Evolutionary conservation across 1,140 invertebrate species (phyloP).

Genomic region (Drosophila teissieri): DNA sequence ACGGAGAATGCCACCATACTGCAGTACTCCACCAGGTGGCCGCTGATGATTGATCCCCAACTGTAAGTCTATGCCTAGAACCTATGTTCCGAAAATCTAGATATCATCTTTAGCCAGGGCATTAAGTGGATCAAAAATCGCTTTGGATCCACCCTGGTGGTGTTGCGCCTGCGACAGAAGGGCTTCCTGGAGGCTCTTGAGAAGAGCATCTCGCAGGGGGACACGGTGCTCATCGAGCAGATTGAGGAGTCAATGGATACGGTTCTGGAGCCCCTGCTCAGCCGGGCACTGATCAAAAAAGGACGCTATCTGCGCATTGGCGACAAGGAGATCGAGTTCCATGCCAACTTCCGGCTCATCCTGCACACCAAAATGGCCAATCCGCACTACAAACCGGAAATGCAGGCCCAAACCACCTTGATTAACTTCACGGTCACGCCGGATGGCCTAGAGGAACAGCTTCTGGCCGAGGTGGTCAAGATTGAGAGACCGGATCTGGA

Average conservation of each 20-base stretch:
- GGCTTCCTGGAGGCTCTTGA: conserved; percentile 95
- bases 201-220: conserved; percentile 90
- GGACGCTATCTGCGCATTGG: conserved; percentile 91
- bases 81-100: neutral
- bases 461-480: conserved; percentile 97
- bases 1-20: conserved; percentile 97
- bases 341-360: conserved; percentile 93
- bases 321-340: conserved; percentile 96
- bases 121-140: conserved; percentile 98
- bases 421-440: conserved; percentile 98
- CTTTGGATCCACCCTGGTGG: conserved; percentile 89
- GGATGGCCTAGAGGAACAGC: conserved; percentile 96
- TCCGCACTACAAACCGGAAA: conserved; percentile 98
- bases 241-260: conserved; percentile 96
- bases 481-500: conserved; percentile 97
- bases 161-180: conserved; percentile 92
- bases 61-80: conserved; percentile 75
- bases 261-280: conserved; percentile 94
- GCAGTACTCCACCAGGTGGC: conserved; percentile 95
- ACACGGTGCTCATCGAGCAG: conserved; percentile 93
- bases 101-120: conserved; percentile 88
- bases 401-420: conserved; percentile 97
- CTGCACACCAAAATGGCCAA: conserved; percentile 97
- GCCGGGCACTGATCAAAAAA: conserved; percentile 94
- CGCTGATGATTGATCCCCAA: conserved; percentile 97